Evolutionary conservation across 2,113 vertebrate species (phyloP), one percentile per base, ranked within the genome.

Genomic region (Zeus faber): DNA sequence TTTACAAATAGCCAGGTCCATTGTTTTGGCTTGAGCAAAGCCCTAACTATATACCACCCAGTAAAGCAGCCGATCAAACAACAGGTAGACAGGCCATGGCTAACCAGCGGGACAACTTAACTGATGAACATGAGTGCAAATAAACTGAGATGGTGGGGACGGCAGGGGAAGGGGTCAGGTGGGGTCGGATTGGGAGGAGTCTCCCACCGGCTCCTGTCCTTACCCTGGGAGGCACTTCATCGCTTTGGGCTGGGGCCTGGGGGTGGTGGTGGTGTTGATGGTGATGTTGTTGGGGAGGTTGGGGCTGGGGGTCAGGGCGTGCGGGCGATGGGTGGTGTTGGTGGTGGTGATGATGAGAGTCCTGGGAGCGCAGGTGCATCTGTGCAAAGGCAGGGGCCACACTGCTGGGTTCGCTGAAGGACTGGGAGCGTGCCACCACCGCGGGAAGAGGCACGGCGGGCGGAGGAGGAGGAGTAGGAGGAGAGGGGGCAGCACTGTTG

Each of bases 321-420:
- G 92, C 90, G 81, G 93, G 91, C 51, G 72, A 79, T 88, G 92
- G 77, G 57, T 78, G 50, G 26, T 48, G 58, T 22, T 49, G 51
- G 21, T 49, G 60, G 22, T 40, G 82, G 62, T 79, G 75, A 23
- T 72, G 79, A 65, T 82, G 82, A 87, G 93, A 91, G 85, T 97
- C 94, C 93, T 94, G 94, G 91, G 92, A 92, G 69, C 94, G 93
- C 89, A 96, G 92, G 88, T 95, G 94, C 79, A 96, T 93, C 85
- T 96, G 94, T 91, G 93, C 93, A 92, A 95, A 94, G 91, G 89
- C 94, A 90, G 94, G 87, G 91, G 90, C 57, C 39, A 82, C 81
- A 2, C 71, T 74, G 5, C 58, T 89, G 85, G 94, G 89, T 88
- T 97, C 94, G 87, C 94, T 96, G 94, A 97, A 96, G 88, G 94